phyloP scores from a whole-genome alignment of 2,113 vertebrate genomes.

The Enhydra lutris region DNA sequence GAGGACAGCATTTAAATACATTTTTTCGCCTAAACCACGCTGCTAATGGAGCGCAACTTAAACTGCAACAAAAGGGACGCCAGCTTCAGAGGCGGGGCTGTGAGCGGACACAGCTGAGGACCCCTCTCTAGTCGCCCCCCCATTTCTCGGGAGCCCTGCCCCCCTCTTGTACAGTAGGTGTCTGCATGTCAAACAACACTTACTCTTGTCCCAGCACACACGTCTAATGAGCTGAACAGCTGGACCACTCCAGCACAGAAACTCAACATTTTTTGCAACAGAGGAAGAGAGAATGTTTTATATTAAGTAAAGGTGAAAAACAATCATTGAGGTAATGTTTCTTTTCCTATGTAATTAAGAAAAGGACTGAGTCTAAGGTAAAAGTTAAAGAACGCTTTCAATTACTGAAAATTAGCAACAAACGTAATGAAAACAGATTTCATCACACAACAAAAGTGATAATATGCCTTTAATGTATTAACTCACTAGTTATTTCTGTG shows the following conservation, averaged over 20 bases:
- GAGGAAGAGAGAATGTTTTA: background rate
- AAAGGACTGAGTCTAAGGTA: background rate
- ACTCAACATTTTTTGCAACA: background rate
- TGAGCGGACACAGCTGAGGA: background rate
- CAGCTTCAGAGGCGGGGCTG: background rate
- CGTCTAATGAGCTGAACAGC: background rate
- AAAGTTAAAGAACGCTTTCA: constrained; percentile 28
- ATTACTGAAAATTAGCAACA: constrained; percentile 9
- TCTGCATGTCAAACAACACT: background rate
- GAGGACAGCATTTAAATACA: background rate
- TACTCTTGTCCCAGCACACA: background rate
- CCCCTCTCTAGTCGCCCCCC: background rate
- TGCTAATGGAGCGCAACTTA: background rate
- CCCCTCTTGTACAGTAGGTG: background rate
- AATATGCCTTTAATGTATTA: background rate
- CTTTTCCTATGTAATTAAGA: background rate
- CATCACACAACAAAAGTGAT: background rate
- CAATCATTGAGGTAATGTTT: background rate
- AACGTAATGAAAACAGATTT: background rate
- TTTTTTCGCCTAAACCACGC: background rate
- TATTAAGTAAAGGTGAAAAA: background rate
- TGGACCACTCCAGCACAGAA: background rate
- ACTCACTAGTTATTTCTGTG: background rate
- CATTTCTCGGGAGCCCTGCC: background rate
- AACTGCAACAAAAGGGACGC: background rate